These are phyloP conservation scores for Sturnira hondurensis DNA, from an alignment of 2,113 vertebrate genomes.

Conservation along the genomic window DNA sequence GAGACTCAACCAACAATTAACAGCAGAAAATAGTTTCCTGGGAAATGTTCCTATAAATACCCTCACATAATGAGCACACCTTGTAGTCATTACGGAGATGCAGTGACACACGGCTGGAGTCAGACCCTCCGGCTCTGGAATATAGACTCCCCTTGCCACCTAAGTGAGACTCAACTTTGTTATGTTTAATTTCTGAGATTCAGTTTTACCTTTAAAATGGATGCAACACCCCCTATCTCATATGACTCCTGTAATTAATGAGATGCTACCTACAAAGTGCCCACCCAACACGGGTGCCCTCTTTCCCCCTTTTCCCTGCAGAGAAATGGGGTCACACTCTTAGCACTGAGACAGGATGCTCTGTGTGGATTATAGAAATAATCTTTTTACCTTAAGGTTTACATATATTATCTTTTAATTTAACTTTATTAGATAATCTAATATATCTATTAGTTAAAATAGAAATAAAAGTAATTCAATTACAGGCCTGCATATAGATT, in stretches of 20 bases:
- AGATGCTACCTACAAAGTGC: not conserved
- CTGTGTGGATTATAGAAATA: not conserved
- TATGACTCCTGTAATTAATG: not conserved
- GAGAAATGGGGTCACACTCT: not conserved
- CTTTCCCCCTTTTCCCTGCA: not conserved
- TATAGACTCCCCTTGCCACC: not conserved
- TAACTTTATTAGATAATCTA: not conserved
- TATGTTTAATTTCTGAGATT: not conserved
- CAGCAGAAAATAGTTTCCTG: not conserved
- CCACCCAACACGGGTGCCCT: not conserved
- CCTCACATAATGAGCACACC: not conserved
- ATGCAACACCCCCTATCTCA: not conserved
- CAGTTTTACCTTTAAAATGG: not conserved
- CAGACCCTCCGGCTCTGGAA: too few species aligned
- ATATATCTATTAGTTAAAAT: not conserved
- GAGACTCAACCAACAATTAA: not conserved
- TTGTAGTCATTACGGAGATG: not conserved
- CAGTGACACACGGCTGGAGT: rapidly evolving
- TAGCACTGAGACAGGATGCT: not conserved
- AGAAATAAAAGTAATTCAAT: not conserved
- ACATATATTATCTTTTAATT: not conserved
- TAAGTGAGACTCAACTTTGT: not conserved
- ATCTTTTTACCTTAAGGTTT: not conserved
- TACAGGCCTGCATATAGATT: not conserved
- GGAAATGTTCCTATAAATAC: not conserved